Conservation (phyloP, 2,888 invertebrate genomes). For the Autographa pulchrina region DNA sequence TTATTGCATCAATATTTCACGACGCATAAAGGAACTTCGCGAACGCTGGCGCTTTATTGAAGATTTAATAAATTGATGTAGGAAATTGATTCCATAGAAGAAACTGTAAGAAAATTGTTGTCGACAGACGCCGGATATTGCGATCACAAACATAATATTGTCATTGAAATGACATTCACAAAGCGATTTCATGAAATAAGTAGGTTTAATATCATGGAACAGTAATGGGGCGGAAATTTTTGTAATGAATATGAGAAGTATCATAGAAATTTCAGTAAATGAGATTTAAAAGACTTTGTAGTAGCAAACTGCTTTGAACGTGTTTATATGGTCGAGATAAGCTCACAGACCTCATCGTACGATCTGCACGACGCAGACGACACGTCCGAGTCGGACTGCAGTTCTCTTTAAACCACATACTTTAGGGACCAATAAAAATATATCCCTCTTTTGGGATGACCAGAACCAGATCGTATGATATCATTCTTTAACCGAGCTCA, state of each 20-base stretch:
- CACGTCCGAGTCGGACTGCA: not conserved
- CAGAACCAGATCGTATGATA: not conserved
- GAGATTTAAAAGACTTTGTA: not conserved
- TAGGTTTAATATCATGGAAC: not conserved
- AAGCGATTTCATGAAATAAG: not conserved
- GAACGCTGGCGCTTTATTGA: constrained; percentile 18
- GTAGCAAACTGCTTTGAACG: not conserved
- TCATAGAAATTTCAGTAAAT: not conserved
- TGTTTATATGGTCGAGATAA: constrained; percentile 2
- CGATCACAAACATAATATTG: constrained; percentile 15
- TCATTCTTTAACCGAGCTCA: not conserved
- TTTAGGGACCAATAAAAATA: not conserved
- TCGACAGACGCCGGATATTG: constrained; percentile 32
- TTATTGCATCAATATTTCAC: constrained; percentile 30
- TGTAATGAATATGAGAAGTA: not conserved
- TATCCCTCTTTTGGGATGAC: not conserved
- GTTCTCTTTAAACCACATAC: not conserved
- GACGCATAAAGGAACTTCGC: constrained; percentile 11
- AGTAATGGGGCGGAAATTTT: not conserved
- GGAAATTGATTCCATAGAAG: constrained; percentile 41
- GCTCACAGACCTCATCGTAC: not conserved
- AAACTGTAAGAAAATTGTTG: constrained; percentile 14
- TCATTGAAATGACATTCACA: constrained; percentile 5
- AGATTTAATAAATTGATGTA: constrained; percentile 36
- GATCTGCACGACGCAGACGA: not conserved